A percentile compares a stretch with the other conserved stretches of the same genome.
These are phyloP conservation scores for Andrena bicolor DNA, from an alignment of 2,888 invertebrate genomes.

Conservation along the genomic window DNA sequence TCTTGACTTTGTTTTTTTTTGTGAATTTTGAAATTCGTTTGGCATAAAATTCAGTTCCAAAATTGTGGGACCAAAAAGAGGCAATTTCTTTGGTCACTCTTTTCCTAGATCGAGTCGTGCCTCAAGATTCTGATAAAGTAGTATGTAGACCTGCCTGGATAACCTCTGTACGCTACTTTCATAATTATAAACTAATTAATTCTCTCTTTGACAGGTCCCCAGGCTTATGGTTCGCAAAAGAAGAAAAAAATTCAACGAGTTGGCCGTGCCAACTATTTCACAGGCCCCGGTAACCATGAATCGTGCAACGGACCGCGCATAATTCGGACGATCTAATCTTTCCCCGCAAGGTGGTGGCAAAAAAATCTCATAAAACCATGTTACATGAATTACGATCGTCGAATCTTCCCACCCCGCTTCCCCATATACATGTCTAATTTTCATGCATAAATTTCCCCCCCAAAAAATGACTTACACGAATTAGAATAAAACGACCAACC, in stretches of 20 bases:
- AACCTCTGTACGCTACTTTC: too few relatives aligned
- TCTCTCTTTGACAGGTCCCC: background rate
- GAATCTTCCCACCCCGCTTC: constrained; percentile 35
- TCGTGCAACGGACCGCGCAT: constrained; percentile 56
- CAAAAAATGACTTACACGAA: constrained; percentile 21
- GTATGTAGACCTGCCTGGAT: too few relatives aligned
- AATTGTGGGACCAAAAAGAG: too few relatives aligned
- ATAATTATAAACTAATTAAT: background rate
- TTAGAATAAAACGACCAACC: constrained; percentile 23
- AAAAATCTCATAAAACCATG: constrained; percentile 54
- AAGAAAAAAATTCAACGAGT: constrained; percentile 2
- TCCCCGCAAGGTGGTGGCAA: constrained; percentile 39
- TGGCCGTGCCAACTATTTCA: constrained; percentile 29
- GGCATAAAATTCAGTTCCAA: too few relatives aligned
- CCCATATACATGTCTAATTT: constrained; percentile 52
- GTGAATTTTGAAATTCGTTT: too few relatives aligned
- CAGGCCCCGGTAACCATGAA: constrained; percentile 47
- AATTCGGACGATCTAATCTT: constrained; percentile 67
- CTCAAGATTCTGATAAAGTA: too few relatives aligned
- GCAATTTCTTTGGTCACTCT: too few relatives aligned
- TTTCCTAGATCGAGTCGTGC: too few relatives aligned
- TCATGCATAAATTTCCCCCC: constrained; percentile 46
- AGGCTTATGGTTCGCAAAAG: background rate
- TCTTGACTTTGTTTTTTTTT: too few relatives aligned
- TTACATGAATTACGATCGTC: constrained; percentile 54